These are phyloP conservation scores for Sinopyrophorus schimmeli DNA, from an alignment of 2,888 invertebrate species.

Conservation along the genomic window DNA sequence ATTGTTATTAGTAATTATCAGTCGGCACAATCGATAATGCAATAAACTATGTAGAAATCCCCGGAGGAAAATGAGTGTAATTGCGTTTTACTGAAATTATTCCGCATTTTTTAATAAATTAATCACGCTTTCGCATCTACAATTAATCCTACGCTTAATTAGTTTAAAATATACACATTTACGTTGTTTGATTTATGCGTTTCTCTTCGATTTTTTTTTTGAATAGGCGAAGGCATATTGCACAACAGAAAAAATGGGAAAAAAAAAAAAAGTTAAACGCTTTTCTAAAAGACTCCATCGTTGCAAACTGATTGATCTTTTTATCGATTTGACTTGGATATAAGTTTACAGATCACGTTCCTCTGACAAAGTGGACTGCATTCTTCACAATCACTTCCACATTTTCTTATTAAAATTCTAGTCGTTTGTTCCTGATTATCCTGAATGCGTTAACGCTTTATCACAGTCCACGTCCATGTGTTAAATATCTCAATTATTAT, in stretches of 20 bases:
- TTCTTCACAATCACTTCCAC: constrained; percentile 25
- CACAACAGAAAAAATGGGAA: too few relatives aligned
- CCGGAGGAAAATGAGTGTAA: constrained; percentile 14
- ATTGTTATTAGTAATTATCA: constrained; percentile 34
- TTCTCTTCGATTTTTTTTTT: too few relatives aligned
- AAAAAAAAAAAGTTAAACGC: too few relatives aligned
- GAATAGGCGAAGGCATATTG: too few relatives aligned
- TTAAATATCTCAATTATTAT: too few relatives aligned
- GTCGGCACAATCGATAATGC: constrained; percentile 32
- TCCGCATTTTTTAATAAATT: constrained; percentile 28
- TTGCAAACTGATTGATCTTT: constrained; percentile 16
- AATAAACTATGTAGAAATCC: constrained; percentile 32
- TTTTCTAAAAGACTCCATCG: too few relatives aligned
- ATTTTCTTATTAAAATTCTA: constrained; percentile 22
- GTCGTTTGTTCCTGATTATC: constrained; percentile 5
- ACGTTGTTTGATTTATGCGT: constrained; percentile 7
- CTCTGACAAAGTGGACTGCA: constrained; percentile 27
- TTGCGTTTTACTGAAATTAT: constrained; percentile 26
- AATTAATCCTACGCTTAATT: constrained; percentile 38
- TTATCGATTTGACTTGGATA: constrained; percentile 14
- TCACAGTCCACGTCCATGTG: too few relatives aligned
- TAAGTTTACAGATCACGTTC: constrained; percentile 25
- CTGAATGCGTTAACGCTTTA: too few relatives aligned
- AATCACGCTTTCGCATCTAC: constrained; percentile 34
- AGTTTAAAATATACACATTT: constrained; percentile 22